Conservation (phyloP, 2,113 vertebrate genomes). For the Oostethus manadensis region DNA sequence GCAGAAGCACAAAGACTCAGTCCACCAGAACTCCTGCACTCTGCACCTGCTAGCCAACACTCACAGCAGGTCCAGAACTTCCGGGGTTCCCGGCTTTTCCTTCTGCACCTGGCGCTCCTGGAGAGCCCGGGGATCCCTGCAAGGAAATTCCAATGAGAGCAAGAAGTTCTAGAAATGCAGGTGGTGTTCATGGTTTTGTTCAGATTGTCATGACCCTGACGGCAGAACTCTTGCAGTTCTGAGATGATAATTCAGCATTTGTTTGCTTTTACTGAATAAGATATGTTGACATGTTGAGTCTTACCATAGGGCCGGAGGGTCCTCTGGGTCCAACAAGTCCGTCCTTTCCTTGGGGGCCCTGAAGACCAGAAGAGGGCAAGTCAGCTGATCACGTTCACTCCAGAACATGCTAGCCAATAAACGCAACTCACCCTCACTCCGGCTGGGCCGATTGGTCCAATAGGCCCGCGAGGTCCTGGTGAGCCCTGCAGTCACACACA, state of each 20-base stretch:
- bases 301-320: conserved; percentile 85
- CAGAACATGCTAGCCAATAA: background rate
- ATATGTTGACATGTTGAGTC: conserved; percentile 2
- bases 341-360: conserved; percentile 94
- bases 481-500: conserved; percentile 73
- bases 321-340: conserved; percentile 86
- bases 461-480: conserved; percentile 78
- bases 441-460: conserved; percentile 82
- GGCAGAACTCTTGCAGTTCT: background rate
- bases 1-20: conserved; percentile 26
- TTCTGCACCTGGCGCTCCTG: conserved; percentile 79
- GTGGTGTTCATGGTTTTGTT: background rate
- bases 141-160: conserved; percentile 8
- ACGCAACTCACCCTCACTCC: conserved; percentile 82
- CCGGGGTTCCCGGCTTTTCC: conserved; percentile 88
- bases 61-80: conserved; percentile 81
- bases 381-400: background rate
- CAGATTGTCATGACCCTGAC: background rate
- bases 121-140: conserved; percentile 87
- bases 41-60: conserved; percentile 11
- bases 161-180: background rate
- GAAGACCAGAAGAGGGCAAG: conserved; percentile 27
- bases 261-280: background rate
- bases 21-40: conserved; percentile 7
- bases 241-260: background rate